Base-by-base conservation (phyloP, 2,797 vertebrate genomes). In the Serranus cabrilla region DNA sequence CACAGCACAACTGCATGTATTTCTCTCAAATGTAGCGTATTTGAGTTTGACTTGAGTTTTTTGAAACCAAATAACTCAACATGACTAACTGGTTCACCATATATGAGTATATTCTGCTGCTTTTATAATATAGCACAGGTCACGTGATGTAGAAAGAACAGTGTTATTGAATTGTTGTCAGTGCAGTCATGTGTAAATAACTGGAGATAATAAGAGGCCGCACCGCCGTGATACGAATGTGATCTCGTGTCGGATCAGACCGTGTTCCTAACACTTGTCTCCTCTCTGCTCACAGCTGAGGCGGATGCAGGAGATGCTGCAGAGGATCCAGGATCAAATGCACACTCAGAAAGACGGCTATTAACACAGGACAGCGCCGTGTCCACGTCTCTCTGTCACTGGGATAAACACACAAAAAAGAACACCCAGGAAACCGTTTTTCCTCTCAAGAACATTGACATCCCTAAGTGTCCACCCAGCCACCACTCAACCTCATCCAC, bases 281-380 rank as follows among this genome's bases (percentile, higher is more conserved):
- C 37, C 0, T 81, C 39, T 90, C 46, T 75, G 39, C 27, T 76
- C 51, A 47, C 88, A 96, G 95, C n/a, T 96, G 85, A 91, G 94
- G 66, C 93, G 93, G 75, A 96, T 96, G 95, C 95, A 96, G 87
- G 94, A 96, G 86, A 95, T 96, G 95, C 92, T 96, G 75, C 88
- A 93, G 87, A 94, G 93, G 93, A 95, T 94, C 87, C 94, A 96
- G 88, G 93, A 95, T 81, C 94, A 95, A 78, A 94, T 96, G 93
- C 92, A 95, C 88, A 93, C 90, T n/a, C 94, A 95, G 88, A 95
- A 90, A 60, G 95, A 95, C 10, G 84, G 88, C n/a, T 94, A 92
- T 92, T 95, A 93, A 94, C 84, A 25, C 59, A 69, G 71, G 80
- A 71, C 62, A 52, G 58, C 55, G 21, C 63, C 16, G 20, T 55